Conservation (phyloP, 2,888 invertebrate genomes). For the Drosophila helvetica region DNA sequence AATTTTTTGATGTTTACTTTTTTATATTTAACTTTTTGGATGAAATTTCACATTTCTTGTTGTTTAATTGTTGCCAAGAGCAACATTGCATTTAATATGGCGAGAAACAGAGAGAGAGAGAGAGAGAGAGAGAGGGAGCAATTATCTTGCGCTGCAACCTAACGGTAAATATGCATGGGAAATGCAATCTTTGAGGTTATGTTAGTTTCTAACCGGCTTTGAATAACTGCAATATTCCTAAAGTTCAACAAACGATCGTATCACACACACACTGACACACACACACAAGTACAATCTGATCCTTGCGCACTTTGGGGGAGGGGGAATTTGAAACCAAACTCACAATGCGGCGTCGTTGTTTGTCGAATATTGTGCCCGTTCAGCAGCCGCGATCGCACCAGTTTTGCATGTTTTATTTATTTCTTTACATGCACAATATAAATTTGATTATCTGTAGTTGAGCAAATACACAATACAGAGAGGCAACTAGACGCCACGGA, state of each 20-base stretch:
- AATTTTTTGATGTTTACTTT: slow-evolving; percentile 62
- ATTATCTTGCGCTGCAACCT: slow-evolving; percentile 38
- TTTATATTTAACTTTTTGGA: slow-evolving; percentile 31
- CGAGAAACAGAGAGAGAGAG: neutral
- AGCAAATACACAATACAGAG: slow-evolving; percentile 57
- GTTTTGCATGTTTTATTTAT: slow-evolving; percentile 59
- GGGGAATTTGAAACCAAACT: slow-evolving; percentile 30
- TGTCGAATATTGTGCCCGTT: slow-evolving; percentile 45
- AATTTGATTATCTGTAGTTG: slow-evolving; percentile 72
- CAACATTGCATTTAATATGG: slow-evolving; percentile 7
- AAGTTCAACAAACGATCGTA: slow-evolving; percentile 67
- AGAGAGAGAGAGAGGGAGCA: neutral
- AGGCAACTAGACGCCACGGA: slow-evolving; percentile 40
- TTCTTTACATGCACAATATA: slow-evolving; percentile 70
- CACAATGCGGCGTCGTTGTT: slow-evolving; percentile 43
- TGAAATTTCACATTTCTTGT: slow-evolving; percentile 62
- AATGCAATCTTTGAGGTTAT: slow-evolving; percentile 61
- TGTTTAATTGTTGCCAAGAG: slow-evolving; percentile 47
- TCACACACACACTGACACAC: slow-evolving; percentile 21
- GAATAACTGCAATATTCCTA: slow-evolving; percentile 32
- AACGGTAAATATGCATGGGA: slow-evolving; percentile 60
- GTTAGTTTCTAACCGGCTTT: slow-evolving; percentile 53
- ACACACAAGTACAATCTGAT: slow-evolving; percentile 12
- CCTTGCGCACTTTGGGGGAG: neutral
- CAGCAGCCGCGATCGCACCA: slow-evolving; percentile 53